Conservation (phyloP, 2,888 invertebrate species). For the Noctua comes region DNA sequence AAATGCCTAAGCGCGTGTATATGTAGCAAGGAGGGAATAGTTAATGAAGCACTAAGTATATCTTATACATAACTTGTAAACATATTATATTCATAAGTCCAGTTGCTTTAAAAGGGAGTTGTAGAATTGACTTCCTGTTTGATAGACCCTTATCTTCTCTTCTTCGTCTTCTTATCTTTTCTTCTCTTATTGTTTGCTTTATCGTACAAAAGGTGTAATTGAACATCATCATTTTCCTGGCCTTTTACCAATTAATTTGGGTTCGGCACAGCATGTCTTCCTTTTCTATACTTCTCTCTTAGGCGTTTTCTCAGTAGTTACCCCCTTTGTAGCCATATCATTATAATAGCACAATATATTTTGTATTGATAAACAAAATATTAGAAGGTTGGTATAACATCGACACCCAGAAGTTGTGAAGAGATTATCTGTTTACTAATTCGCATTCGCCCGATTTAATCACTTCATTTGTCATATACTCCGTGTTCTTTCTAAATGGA, state of each 20-base stretch:
- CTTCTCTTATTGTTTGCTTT: not conserved
- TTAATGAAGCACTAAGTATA: slow-evolving; percentile 16
- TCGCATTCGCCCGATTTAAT: not conserved
- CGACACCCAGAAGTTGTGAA: not conserved
- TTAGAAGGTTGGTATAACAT: not conserved
- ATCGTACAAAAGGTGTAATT: not conserved
- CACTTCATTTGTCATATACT: slow-evolving; percentile 21
- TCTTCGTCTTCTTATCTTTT: too few species aligned
- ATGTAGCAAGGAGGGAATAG: slow-evolving; percentile 32
- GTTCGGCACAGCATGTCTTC: not conserved
- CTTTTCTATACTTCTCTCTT: not conserved
- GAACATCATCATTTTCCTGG: not conserved
- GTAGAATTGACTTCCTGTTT: not conserved
- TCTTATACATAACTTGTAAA: not conserved
- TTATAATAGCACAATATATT: not conserved
- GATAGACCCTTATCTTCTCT: too few species aligned
- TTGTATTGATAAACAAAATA: not conserved
- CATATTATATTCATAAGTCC: not conserved
- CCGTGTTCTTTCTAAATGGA: slow-evolving; percentile 17
- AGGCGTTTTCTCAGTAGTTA: not conserved
- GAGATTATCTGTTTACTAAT: not conserved
- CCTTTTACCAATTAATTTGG: not conserved
- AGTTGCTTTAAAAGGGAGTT: not conserved
- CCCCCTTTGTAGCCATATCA: not conserved
- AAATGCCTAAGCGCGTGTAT: slow-evolving; percentile 54